Conservation (phyloP, 2,888 invertebrate species). For the Lepidochrysops patricia region DNA sequence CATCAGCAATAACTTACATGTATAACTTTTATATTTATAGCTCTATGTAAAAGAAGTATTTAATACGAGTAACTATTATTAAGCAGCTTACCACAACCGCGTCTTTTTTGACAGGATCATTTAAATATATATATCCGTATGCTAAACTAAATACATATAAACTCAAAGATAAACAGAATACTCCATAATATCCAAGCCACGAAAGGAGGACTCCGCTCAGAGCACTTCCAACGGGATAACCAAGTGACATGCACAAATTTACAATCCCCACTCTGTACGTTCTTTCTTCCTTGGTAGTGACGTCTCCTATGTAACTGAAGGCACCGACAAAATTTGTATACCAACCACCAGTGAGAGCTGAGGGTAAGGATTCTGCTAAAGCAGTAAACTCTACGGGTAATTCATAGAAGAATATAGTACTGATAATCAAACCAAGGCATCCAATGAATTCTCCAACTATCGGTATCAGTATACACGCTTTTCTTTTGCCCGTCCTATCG, state of each 20-base stretch:
- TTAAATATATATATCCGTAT: constrained; percentile 81
- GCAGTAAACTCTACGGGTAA: constrained; percentile 86
- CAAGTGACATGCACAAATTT: constrained; percentile 89
- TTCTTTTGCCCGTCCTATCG: constrained; percentile 79
- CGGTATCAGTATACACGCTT: constrained; percentile 87
- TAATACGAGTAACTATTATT: neutral
- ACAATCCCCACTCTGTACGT: constrained; percentile 89
- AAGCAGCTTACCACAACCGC: constrained; percentile 39
- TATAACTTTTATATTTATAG: neutral
- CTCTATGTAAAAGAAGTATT: neutral
- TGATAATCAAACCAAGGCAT: constrained; percentile 83
- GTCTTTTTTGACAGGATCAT: constrained; percentile 72
- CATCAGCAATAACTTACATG: neutral
- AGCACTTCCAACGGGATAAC: constrained; percentile 90
- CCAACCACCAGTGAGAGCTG: constrained; percentile 89
- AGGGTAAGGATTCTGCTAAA: constrained; percentile 84
- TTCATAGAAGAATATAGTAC: constrained; percentile 85
- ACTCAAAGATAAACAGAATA: constrained; percentile 81
- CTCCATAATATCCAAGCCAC: constrained; percentile 86
- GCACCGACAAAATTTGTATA: constrained; percentile 91
- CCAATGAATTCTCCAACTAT: constrained; percentile 86
- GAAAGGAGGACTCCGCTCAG: constrained; percentile 84
- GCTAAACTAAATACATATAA: constrained; percentile 82
- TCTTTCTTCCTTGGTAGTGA: constrained; percentile 85
- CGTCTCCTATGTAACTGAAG: constrained; percentile 90